Base-by-base conservation (phyloP, 2,888 invertebrate species). In the Matsumyia berberina region DNA sequence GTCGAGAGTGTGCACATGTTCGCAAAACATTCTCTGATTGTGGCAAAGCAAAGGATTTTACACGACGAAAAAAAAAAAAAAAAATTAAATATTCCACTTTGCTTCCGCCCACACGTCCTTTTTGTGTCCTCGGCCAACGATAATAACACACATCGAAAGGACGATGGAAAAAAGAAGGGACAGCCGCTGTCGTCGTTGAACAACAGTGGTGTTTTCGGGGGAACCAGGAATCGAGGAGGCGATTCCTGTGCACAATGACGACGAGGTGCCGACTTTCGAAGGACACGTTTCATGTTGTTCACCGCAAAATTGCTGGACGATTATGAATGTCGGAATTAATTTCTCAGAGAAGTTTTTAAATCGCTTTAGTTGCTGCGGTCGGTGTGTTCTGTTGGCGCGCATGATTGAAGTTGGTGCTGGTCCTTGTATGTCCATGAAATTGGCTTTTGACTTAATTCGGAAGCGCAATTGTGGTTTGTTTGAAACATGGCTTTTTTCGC, bases 291-390 rank as follows among this genome's bases (percentile, higher is more conserved):
- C 51, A 57, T 76, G 51, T 31, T 58, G 58, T 7, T 42, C 58
- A 58, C 67, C 66, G 39, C 76, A 76, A 67, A 76, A 76, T 76
- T 76, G 76, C 33, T 51, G 67, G 49, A 58, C 58, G 76, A 58
- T 76, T 76, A 67, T 76, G 67, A 76, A 76, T 76, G 49, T 67
- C 33, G 58, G 42, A 76, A 67, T 76, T 67, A 76, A 76, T 76
- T 76, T 76, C 58, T 58, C 12, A n/a, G 24, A 57, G 24, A 37
- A 57, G 31, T 42, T 62, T 53, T 44, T 62, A 24, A 72, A 72
- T 72, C 44, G 60, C 17, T 60, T 72, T 39, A 51, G 49, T 31
- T 57, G 35, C 6, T 35, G 69, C 35, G 69, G 66, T 53, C 49
- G 24, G 24, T 37, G 51, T 51, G 37, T 66, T 49, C 39, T 53